Conservation (phyloP, 2,888 invertebrate species). For the Hermodice carunculata region DNA sequence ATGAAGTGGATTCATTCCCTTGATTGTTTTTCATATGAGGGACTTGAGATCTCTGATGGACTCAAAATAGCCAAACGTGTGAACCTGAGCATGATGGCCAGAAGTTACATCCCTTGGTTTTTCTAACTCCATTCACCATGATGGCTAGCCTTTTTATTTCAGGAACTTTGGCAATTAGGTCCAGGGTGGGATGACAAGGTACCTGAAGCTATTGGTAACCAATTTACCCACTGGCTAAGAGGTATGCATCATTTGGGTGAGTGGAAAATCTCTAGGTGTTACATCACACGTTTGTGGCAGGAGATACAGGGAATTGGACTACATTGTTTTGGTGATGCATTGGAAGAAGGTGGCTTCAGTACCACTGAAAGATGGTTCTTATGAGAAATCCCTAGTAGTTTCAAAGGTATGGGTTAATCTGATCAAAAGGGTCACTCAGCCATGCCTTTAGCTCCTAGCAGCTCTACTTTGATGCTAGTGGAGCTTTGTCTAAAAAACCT, state of each 20-base stretch:
- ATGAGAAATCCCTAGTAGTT: constrained; percentile 11
- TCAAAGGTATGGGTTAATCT: constrained; percentile 43
- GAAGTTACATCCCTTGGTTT: constrained; percentile 41
- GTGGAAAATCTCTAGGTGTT: neutral
- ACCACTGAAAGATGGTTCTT: neutral
- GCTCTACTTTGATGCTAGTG: constrained; percentile 24
- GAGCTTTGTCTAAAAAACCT: constrained; percentile 30
- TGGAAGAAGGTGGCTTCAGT: constrained; percentile 36
- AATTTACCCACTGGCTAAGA: constrained; percentile 7
- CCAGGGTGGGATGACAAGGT: constrained; percentile 44
- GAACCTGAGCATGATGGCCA: constrained; percentile 33
- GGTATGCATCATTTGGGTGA: neutral
- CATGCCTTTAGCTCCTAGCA: constrained; percentile 35
- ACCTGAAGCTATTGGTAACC: neutral
- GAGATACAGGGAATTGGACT: too few species aligned
- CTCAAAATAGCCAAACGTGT: constrained; percentile 36
- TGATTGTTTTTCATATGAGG: too few species aligned
- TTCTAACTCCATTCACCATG: constrained; percentile 32
- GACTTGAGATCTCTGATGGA: neutral
- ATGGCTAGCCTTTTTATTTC: constrained; percentile 47
- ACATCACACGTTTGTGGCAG: neutral
- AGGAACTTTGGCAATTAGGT: constrained; percentile 43
- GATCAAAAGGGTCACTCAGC: constrained; percentile 39
- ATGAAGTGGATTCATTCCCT: too few species aligned
- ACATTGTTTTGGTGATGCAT: constrained; percentile 47